A percentile compares a stretch with the other conserved stretches of the same genome.
phyloP scores from a whole-genome alignment of 2,888 invertebrate species.

The Matsumyia berberina region DNA sequence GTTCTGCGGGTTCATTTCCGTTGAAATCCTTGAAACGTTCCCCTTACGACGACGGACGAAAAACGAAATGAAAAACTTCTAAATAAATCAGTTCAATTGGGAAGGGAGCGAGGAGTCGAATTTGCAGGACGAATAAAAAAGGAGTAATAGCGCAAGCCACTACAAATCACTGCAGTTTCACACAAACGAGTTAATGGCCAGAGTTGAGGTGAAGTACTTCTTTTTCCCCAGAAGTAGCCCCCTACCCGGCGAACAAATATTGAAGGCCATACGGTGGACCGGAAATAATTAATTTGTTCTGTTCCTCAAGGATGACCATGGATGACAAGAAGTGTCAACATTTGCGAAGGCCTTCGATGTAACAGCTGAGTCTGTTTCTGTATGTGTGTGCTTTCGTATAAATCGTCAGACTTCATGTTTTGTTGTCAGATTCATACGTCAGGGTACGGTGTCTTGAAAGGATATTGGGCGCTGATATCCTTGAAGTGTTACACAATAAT shows the following conservation, averaged over 20 bases:
- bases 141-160: not conserved
- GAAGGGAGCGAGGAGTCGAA: not conserved
- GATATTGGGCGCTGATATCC: constrained; percentile 7
- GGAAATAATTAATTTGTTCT: constrained; percentile 18
- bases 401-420: constrained; percentile 1
- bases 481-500: constrained; percentile 39
- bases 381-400: not conserved
- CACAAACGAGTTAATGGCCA: constrained; percentile 24
- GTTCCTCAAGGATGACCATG: not conserved
- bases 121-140: constrained; percentile 15
- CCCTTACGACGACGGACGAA: constrained; percentile 24
- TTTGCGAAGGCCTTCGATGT: not conserved
- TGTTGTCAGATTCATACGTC: constrained; percentile 24
- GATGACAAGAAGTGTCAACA: constrained; percentile 34
- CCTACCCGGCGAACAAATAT: not conserved
- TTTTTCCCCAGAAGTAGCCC: not conserved
- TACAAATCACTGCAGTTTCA: constrained; percentile 33
- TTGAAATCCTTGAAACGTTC: constrained; percentile 64
- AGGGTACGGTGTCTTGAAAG: constrained; percentile 14
- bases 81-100: constrained; percentile 72
- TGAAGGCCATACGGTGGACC: constrained; percentile 25
- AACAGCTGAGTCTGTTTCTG: not conserved
- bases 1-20: constrained; percentile 69
- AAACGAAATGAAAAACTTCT: constrained; percentile 26
- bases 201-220: constrained; percentile 22